Evolutionary conservation across 2,888 invertebrate genomes (phyloP), one percentile per base, ranked within the genome.

Genomic region (Ophraella communa): DNA sequence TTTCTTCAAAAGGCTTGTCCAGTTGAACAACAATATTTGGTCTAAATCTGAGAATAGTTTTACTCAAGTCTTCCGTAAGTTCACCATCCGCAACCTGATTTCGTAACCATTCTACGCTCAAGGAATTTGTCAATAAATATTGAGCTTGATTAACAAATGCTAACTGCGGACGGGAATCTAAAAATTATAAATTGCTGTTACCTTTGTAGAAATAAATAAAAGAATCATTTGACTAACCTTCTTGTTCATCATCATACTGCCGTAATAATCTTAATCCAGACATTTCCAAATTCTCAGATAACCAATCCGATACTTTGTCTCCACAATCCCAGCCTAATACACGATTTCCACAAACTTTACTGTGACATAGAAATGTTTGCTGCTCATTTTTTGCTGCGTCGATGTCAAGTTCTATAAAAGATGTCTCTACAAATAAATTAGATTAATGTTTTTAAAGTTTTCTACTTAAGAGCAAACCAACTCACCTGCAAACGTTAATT

Each of bases 21-120:
- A 92, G 91, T 69, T 89, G 88, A 11, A 96, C 85, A 1, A 97
- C 86, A 39, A 98, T 85, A 83, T 98, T 98, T n/a, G 93, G 92
- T 76, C 98, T 87, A 81, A 98, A 98, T 72, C 98, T 85, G 66
- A 88, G 85, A 2, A 92, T 84, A 33, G 74, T 73, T 4, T 72
- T 67, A 18, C 71, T 58, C 27, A 94, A 84, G 70, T 87, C 86
- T 30, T 86, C 85, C 8, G 80, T 80, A 56, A 86, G 85, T 47
- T 82, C 74, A 33, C 84, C 84, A 64, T 87, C 85, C 33, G 84
- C 78, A 30, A 92, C 84, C 80, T 85, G 87, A 55, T 85, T 83
- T 61, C 83, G 83, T 52, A 96, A 81, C 87, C 91, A 91, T 65
- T 86, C 81, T 0, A 95, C 89, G 68, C 95, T 96, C 0, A 90